Base-by-base conservation (phyloP, 2,888 invertebrate species). In the Cyrtodaria siliqua region DNA sequence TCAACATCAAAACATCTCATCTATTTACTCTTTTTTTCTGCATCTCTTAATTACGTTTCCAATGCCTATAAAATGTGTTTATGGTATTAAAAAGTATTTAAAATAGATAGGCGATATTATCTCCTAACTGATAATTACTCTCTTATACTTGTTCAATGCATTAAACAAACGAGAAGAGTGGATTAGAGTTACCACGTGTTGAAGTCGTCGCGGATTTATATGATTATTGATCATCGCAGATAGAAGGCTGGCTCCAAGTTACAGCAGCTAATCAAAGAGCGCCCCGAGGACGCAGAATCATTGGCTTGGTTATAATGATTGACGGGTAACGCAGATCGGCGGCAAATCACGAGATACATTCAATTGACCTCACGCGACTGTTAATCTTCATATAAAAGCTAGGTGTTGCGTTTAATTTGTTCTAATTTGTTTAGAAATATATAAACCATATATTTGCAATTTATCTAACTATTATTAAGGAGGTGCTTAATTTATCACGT, bases 211-310 rank as follows among this genome's bases (percentile, higher is more conserved):
- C 33, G 33, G 33, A 33, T 33, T 33, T 44, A 44, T 44, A 16
- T 20, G 6, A 44, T 9, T 52, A 52, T 52, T 24, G 52, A 52
- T 52, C 52, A 42, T 33, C 55, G 53, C 53, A 53, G 29, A 62
- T 52, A 69, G 78, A 78, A 33, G 78, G 78, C 78, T 78, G 72
- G 68, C 63, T 69, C 53, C 59, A 59, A 56, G 72, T 68, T 57
- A 60, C 72, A 64, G 70, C 70, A 80, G 83, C 82, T 83, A 85
- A 85, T 85, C 77, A 73, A 44, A 59, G 59, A 67, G 77, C 76
- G 77, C 70, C 76, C 62, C 27, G 72, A 79, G 79, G 75, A 72
- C 63, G 71, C 68, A 50, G 71, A 70, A 57, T 81, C 71, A 81
- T 77, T 78, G 81, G 77, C 81, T 77, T 74, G 63, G 68, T 71